Base-by-base conservation (phyloP, 2,888 invertebrate species). In the Synanthedon vespiformis region DNA sequence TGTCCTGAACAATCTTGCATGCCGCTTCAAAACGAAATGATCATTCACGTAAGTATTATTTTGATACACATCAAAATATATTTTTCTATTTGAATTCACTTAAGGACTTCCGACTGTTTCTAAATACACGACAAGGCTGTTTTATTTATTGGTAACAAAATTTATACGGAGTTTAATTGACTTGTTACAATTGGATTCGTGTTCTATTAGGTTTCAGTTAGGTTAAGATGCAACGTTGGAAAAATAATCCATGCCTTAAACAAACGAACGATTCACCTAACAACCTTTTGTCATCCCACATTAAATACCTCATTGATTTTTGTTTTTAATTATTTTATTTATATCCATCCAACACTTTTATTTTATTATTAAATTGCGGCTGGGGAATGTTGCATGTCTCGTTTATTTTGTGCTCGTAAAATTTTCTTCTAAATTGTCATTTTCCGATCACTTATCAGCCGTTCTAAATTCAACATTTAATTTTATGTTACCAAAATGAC, bases 1-100 rank as follows among this genome's bases (percentile, higher is more conserved):
- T 91, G 90, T 91, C 91, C 91, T 90, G 90, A 90, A 91, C 91
- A 91, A 90, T 89, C 88, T 89, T 88, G 91, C 91, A 92, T 92
- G 92, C 91, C 89, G 92, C 92, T 91, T 91, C 91, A 90, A 91
- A 88, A 88, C 89, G 89, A 90, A 89, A 88, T 85, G 85, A 88
- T 89, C 88, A 88, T 90, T 90, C 91, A 92, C 92, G 92, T 92
- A 92, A 92, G 92, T 92, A 92, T 91, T 88, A 84, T 87, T 86
- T 86, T 86, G 85, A 82, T 80, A 85, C 86, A 83, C 86, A 84
- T 83, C 81, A 74, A 82, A 72, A 74, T 79, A 64, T 58, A 60
- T 56, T 56, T 57, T 16, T 60, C 52, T 61, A 61, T 62, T 62
- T 65, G 60, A 55, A 63, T 56, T 58, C 59, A 64, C 58, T 50